Percentiles rank a stretch among this genome's conserved stretches.
phyloP scores from a whole-genome alignment of 35 echinoderm and acorn worm genomes.

The Ptychodera flava region DNA sequence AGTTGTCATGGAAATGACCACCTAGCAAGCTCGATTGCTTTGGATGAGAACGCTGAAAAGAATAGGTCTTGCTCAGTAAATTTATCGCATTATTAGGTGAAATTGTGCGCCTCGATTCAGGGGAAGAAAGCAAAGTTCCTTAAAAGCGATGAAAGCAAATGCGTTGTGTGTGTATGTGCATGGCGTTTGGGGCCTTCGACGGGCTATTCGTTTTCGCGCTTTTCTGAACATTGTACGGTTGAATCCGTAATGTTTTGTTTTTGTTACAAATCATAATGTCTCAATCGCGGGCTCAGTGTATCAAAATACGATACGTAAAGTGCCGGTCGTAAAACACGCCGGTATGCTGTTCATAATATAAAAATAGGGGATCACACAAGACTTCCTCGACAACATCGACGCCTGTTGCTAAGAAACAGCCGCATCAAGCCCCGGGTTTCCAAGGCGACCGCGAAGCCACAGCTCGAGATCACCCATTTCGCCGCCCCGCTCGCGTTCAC shows the following conservation, averaged over 20 bases:
- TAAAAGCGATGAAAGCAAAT: not conserved
- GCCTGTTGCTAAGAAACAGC: not conserved
- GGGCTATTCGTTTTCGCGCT: no score
- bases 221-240: no score
- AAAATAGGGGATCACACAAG: no score
- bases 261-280: no score
- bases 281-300: no score
- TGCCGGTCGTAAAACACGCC: no score
- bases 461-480: not conserved
- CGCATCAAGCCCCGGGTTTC: not conserved
- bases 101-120: not conserved
- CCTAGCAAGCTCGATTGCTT: not conserved
- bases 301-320: no score
- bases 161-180: no score
- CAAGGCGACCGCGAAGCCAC: not conserved
- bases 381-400: not conserved
- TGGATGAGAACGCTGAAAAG: not conserved
- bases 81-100: not conserved
- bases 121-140: not conserved
- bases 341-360: no score
- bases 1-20: not conserved
- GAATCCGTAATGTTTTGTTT: no score
- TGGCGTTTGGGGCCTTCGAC: no score
- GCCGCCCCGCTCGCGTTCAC: not conserved
- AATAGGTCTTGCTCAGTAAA: no score